Base-by-base conservation (phyloP, 1,140 invertebrate species). In the Hylaeus volcanicus region DNA sequence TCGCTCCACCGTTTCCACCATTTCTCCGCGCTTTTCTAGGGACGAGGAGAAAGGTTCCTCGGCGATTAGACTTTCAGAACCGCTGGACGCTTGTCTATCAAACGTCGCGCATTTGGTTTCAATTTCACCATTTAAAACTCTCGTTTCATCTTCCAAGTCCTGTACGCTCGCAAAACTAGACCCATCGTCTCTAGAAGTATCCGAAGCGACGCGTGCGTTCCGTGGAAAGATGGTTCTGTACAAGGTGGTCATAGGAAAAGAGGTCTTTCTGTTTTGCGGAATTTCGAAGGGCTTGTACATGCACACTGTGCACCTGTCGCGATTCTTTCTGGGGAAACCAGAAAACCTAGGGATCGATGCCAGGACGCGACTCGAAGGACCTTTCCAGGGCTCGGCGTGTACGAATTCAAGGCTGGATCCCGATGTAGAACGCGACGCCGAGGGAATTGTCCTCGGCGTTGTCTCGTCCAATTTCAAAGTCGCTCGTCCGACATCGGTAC, bases 231-330 rank as follows among this genome's bases (percentile, higher is more conserved):
- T 78, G 5, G 69, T 68, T 41, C 45, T 76, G 3, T 14, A 66
- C 26, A 70, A 9, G 2, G 14, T 9, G 2, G 72, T 73, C 55
- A 43, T n/a, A 3, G 75, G 76, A 12, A 58, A 5, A 2, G 74
- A 71, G 48, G 43, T 55, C 41, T n/a, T 84, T 14, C 45, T 37
- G 15, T 65, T n/a, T n/a, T 41, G 1, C 14, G 37, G 45, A 3
- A 45, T 61, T 70, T 76, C 76, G 37, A 65, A 66, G 11, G 82
- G 74, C 64, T 82, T 83, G 41, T 84, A 77, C 77, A 90, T 80
- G 55, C 90, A 90, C 5, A 87, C 74, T 3, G 90, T 65, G 72
- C 90, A 90, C 14, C 75, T 92, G 55, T 93, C 92, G 3, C 76
- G 48, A 9, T 88, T 89, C 56, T 74, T 88, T 80, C 92, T 88